Evolutionary conservation across 2,888 invertebrate genomes (phyloP).

Genomic region (Xanthia togata): DNA sequence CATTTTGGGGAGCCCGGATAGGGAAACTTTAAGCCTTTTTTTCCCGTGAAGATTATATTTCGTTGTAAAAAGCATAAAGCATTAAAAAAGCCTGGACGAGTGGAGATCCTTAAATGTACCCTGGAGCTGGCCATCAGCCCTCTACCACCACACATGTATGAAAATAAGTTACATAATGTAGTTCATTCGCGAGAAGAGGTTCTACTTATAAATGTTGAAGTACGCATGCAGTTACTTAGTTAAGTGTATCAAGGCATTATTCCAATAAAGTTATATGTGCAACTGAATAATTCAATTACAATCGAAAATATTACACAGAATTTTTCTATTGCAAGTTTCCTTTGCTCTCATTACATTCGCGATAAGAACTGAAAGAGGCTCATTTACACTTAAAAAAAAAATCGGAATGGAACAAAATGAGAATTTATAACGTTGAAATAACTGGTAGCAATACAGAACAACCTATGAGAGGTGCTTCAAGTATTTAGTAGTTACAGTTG

Average conservation of each 20-base stretch:
- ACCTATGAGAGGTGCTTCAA: constrained; percentile 45
- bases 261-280: constrained; percentile 5
- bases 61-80: neutral
- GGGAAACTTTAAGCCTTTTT: neutral
- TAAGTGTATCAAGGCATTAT: neutral
- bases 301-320: constrained; percentile 22
- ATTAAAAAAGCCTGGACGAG: neutral
- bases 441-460: constrained; percentile 41
- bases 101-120: neutral
- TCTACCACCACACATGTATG: neutral
- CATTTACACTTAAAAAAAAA: constrained; percentile 71
- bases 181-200: neutral
- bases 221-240: too few species aligned
- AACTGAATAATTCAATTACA: constrained; percentile 41
- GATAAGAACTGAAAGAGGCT: constrained; percentile 66
- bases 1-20: neutral
- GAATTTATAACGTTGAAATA: constrained; percentile 73
- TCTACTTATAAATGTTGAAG: neutral
- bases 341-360: constrained; percentile 69
- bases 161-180: neutral
- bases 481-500: constrained; percentile 49
- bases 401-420: constrained; percentile 71
- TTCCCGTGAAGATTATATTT: neutral
- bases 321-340: constrained; percentile 46
- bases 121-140: neutral